Conservation (phyloP, 2,888 invertebrate genomes). For the Phortica magna region DNA sequence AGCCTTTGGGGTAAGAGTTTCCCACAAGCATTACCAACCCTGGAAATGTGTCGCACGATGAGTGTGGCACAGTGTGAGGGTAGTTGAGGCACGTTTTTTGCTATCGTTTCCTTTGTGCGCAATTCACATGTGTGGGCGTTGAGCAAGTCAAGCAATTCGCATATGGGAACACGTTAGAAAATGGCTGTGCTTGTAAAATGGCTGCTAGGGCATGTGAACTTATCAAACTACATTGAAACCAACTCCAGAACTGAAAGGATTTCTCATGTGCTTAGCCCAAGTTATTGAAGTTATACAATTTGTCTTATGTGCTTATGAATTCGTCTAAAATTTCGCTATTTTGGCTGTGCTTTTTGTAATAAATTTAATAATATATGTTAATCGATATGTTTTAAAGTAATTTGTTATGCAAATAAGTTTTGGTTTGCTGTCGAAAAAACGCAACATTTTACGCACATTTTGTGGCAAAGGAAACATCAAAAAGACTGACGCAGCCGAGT, state of each 20-base stretch:
- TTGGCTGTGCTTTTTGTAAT: not conserved
- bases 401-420: constrained; percentile 5
- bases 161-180: not conserved
- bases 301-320: too few species aligned
- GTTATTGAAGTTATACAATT: too few species aligned
- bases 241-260: too few species aligned
- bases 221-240: too few species aligned
- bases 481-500: not conserved
- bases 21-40: not conserved
- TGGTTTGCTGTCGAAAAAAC: not conserved
- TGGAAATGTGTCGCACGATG: not conserved
- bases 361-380: not conserved
- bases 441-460: constrained; percentile 13
- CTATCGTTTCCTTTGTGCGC: not conserved
- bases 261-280: too few species aligned
- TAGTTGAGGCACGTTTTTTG: too few species aligned
- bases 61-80: too few species aligned
- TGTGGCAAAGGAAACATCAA: not conserved
- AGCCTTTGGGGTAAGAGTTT: not conserved
- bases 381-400: constrained; percentile 15
- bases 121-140: not conserved
- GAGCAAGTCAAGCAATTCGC: too few species aligned
- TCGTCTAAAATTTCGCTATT: not conserved
- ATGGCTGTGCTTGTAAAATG: not conserved
- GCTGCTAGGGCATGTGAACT: not conserved